A percentile compares a stretch with the other conserved stretches of the same genome.
Evolutionary conservation across 2,113 vertebrate genomes (phyloP).

Genomic region (Aspiorhynchus laticeps): DNA sequence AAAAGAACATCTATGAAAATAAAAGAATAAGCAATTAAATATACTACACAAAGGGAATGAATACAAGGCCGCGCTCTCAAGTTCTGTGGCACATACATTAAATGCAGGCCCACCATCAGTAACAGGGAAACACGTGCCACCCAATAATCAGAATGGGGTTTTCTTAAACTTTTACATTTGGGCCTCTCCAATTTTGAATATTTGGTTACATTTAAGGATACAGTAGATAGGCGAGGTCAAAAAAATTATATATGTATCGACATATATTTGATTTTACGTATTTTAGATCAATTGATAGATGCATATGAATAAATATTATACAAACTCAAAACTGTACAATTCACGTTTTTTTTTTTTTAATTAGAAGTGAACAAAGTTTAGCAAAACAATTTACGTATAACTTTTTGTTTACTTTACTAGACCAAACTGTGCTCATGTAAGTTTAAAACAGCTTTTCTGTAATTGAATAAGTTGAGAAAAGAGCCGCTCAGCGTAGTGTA

Average conservation of each 20-base stretch:
- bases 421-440: neutral
- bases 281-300: no score
- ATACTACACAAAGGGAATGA: neutral
- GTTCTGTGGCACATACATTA: neutral
- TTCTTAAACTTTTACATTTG: neutral
- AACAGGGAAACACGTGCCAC: neutral
- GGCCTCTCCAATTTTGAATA: neutral
- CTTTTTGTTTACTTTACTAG: neutral
- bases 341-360: no score
- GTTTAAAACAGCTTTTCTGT: neutral
- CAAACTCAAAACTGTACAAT: no score
- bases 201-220: neutral
- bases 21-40: neutral
- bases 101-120: neutral
- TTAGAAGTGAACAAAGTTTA: no score
- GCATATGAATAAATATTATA: no score
- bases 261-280: no score
- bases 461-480: neutral
- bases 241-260: no score
- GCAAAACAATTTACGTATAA: neutral
- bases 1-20: neutral
- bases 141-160: neutral
- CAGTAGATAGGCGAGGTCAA: neutral
- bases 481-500: neutral
- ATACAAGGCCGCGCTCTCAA: neutral